Conservation (phyloP, 2,113 vertebrate species). For the Noctilio leporinus region DNA sequence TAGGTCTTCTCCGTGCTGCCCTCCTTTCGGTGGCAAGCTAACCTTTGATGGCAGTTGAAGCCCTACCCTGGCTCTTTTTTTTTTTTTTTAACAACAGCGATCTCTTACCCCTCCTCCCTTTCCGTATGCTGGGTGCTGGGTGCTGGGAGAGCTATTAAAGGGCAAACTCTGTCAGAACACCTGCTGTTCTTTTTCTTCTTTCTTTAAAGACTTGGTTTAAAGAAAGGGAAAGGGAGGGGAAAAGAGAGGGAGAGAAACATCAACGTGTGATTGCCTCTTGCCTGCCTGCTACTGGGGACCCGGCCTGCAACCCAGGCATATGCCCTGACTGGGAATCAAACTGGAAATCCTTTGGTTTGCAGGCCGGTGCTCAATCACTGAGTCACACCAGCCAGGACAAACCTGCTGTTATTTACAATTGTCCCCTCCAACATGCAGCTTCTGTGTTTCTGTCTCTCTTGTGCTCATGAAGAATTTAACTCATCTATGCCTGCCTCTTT, state of each 20-base stretch:
- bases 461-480: background rate
- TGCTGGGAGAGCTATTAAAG: background rate
- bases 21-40: background rate
- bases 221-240: too few species aligned
- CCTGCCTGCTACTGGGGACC: too few species aligned
- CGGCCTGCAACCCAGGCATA: too few species aligned
- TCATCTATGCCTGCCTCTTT: background rate
- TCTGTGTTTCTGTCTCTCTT: background rate
- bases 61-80: background rate
- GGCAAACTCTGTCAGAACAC: background rate
- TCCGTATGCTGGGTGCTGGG: background rate
- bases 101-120: slow-evolving; percentile 32
- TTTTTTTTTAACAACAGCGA: background rate
- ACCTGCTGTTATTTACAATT: too few species aligned
- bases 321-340: too few species aligned
- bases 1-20: background rate
- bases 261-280: too few species aligned
- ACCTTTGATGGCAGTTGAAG: background rate
- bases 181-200: background rate
- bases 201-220: too few species aligned
- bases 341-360: too few species aligned
- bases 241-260: too few species aligned
- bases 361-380: too few species aligned
- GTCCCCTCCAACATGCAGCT: background rate
- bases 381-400: too few species aligned